phyloP scores from a whole-genome alignment of 1,140 invertebrate species.

The Copidosoma floridanum region DNA sequence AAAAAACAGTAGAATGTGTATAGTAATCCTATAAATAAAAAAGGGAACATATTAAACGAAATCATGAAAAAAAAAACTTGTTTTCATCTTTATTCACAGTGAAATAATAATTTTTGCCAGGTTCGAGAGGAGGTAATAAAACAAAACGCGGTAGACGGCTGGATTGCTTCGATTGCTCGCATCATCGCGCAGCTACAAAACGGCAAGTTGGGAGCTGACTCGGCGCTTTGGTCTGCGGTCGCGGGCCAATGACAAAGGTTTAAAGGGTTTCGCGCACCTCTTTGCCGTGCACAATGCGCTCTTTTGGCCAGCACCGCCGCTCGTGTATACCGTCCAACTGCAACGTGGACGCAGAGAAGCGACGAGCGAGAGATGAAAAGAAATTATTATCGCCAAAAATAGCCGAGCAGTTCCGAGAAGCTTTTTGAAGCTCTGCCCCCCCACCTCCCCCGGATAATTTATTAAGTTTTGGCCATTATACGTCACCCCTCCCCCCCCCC shows the following conservation, averaged over 20 bases:
- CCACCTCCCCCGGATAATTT: conserved; percentile 43
- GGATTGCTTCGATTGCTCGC: too few relatives aligned
- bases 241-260: conserved; percentile 34
- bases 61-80: too few relatives aligned
- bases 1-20: conserved; percentile 49
- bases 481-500: too few relatives aligned
- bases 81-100: too few relatives aligned
- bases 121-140: too few relatives aligned
- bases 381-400: conserved; percentile 50
- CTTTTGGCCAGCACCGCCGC: not conserved
- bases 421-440: conserved; percentile 47
- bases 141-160: too few relatives aligned
- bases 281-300: not conserved
- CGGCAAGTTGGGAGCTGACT: too few relatives aligned
- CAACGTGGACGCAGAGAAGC: too few relatives aligned
- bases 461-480: conserved; percentile 52
- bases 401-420: conserved; percentile 46
- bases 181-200: too few relatives aligned
- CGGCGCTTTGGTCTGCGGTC: conserved; percentile 12
- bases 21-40: conserved; percentile 54
- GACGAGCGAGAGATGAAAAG: conserved; percentile 39
- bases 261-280: too few relatives aligned
- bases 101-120: too few relatives aligned
- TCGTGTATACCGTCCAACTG: not conserved
- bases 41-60: conserved; percentile 46